A percentile compares a stretch with the other conserved stretches of the same genome.
phyloP scores from a whole-genome alignment of 2,888 invertebrate species.

The Folsomia manolachei region DNA sequence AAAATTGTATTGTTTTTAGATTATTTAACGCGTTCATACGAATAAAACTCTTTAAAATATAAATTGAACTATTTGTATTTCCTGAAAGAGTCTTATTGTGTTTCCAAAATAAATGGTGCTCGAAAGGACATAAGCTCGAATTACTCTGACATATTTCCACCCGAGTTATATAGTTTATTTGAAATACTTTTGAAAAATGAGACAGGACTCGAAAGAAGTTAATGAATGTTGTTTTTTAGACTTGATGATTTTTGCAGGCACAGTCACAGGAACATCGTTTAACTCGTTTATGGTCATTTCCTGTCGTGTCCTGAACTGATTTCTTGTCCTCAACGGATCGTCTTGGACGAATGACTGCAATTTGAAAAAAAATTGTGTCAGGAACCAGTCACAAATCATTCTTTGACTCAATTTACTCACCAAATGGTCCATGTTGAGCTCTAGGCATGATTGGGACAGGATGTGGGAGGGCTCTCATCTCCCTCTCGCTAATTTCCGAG shows the following conservation, averaged over 20 bases:
- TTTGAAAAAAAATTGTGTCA: too few relatives aligned
- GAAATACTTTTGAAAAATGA: too few relatives aligned
- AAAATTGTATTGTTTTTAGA: too few relatives aligned
- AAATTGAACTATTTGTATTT: too few relatives aligned
- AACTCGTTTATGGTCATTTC: slow-evolving; percentile 62
- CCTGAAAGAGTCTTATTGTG: too few relatives aligned
- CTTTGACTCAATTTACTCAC: not conserved
- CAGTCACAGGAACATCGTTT: slow-evolving; percentile 76
- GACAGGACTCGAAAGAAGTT: too few relatives aligned
- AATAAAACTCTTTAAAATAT: too few relatives aligned
- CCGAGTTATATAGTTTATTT: too few relatives aligned
- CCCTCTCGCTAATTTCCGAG: not conserved
- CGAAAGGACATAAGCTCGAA: too few relatives aligned
- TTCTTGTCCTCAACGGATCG: slow-evolving; percentile 65
- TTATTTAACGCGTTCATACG: too few relatives aligned
- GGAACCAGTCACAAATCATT: not conserved
- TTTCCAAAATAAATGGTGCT: too few relatives aligned
- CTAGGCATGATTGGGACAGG: slow-evolving; percentile 49
- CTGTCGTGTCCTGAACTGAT: slow-evolving; percentile 51
- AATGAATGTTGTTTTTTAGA: slow-evolving; percentile 25
- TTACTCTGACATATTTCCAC: too few relatives aligned
- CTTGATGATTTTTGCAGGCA: slow-evolving; percentile 58
- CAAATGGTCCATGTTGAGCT: slow-evolving; percentile 43
- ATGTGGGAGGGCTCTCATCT: slow-evolving; percentile 43
- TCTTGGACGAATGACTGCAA: slow-evolving; percentile 78